Conservation (phyloP, 2,888 invertebrate species). For the Eristalinus sepulchralis region DNA sequence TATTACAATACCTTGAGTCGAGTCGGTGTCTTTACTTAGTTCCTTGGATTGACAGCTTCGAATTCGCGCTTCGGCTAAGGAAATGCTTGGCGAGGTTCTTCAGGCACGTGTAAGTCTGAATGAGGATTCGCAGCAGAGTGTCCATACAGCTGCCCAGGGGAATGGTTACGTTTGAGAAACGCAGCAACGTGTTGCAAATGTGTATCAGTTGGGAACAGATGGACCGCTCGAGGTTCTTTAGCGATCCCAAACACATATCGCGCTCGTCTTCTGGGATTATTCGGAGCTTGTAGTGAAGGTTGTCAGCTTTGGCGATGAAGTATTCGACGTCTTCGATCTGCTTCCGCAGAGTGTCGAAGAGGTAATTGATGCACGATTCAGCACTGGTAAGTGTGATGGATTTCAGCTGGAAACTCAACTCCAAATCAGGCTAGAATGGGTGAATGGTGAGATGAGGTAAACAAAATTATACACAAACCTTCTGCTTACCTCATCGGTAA, state of each 20-base stretch:
- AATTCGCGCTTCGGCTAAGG: constrained; percentile 80
- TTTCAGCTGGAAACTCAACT: constrained; percentile 74
- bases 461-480: neutral
- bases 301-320: constrained; percentile 81
- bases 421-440: constrained; percentile 36
- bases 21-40: constrained; percentile 73
- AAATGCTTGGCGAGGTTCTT: constrained; percentile 84
- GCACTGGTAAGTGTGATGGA: constrained; percentile 76
- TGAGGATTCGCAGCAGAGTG: constrained; percentile 82
- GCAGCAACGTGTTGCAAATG: constrained; percentile 82
- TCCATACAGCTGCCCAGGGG: constrained; percentile 83
- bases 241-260: constrained; percentile 80
- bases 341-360: constrained; percentile 76
- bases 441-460: neutral
- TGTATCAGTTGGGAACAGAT: constrained; percentile 84
- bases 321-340: constrained; percentile 79
- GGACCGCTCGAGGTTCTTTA: constrained; percentile 83
- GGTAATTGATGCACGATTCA: constrained; percentile 75
- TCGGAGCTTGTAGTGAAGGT: constrained; percentile 80
- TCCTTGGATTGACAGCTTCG: constrained; percentile 74
- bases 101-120: constrained; percentile 82
- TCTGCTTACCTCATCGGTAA: constrained; percentile 72
- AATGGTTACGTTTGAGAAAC: constrained; percentile 82
- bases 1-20: constrained; percentile 23
- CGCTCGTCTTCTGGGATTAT: constrained; percentile 81